These are phyloP conservation scores for Argyra leucocephala DNA, from an alignment of 2,888 invertebrate species.

Conservation along the genomic window DNA sequence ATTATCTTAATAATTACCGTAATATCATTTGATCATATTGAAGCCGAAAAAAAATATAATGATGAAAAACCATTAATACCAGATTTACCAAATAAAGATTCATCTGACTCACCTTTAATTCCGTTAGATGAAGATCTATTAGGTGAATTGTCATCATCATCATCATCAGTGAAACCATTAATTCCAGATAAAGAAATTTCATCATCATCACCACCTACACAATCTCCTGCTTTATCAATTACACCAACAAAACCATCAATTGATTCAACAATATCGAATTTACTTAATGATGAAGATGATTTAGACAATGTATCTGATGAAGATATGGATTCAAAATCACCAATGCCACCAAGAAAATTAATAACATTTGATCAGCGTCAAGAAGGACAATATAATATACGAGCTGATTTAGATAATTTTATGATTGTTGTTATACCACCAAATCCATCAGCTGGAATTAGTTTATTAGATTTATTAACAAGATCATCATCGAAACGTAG, in stretches of 20 bases:
- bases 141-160: conserved; percentile 8
- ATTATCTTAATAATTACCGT: background rate
- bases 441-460: conserved; percentile 32
- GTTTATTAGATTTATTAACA: conserved; percentile 34
- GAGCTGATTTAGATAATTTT: conserved; percentile 65
- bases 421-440: conserved; percentile 58
- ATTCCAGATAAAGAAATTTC: background rate
- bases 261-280: conserved; percentile 9
- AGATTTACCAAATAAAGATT: background rate
- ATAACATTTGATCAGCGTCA: conserved; percentile 56
- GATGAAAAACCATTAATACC: background rate
- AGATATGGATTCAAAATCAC: conserved; percentile 22
- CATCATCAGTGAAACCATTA: background rate
- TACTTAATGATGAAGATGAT: background rate
- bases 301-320: conserved; percentile 22
- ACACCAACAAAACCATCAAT: conserved; percentile 13
- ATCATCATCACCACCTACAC: background rate
- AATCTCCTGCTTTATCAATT: background rate
- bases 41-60: background rate
- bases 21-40: background rate
- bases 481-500: conserved; percentile 32
- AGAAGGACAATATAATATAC: conserved; percentile 64
- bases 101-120: background rate
- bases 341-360: conserved; percentile 27
- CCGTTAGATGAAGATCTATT: background rate